These are phyloP conservation scores for Dicyrtomina minuta DNA, from an alignment of 2,888 invertebrate genomes.

Conservation along the genomic window DNA sequence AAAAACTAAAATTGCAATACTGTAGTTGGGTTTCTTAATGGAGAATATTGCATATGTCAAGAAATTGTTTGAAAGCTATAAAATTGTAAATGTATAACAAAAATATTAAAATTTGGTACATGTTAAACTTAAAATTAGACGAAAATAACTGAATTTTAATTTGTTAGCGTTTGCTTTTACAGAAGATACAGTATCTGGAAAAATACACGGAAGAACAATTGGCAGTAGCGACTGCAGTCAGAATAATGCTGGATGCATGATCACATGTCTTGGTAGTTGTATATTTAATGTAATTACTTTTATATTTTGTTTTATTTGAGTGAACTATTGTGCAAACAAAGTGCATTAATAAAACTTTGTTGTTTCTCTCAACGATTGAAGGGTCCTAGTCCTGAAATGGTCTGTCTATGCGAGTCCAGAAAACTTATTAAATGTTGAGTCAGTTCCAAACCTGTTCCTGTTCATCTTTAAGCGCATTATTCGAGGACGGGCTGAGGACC, in stretches of 20 bases:
- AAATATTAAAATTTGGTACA: too few relatives aligned
- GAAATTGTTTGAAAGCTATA: too few relatives aligned
- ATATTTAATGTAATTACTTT: too few relatives aligned
- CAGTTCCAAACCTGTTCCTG: not conserved
- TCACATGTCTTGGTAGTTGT: constrained; percentile 22
- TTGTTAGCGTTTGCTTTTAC: too few relatives aligned
- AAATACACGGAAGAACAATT: not conserved
- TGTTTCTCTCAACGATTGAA: not conserved
- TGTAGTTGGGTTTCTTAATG: too few relatives aligned
- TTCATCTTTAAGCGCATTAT: not conserved
- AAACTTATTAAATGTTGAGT: not conserved
- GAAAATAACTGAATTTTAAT: too few relatives aligned
- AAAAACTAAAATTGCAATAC: too few relatives aligned
- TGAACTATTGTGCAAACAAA: too few relatives aligned
- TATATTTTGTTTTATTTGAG: too few relatives aligned
- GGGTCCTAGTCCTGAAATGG: constrained; percentile 21
- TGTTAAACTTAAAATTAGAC: too few relatives aligned
- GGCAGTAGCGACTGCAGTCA: constrained; percentile 14
- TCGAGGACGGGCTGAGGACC: not conserved
- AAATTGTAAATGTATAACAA: too few relatives aligned
- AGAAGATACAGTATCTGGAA: constrained; percentile 1
- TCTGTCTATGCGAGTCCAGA: not conserved
- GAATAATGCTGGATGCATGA: constrained; percentile 28
- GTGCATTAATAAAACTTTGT: not conserved
- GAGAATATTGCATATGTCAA: too few relatives aligned